Conservation (phyloP, 2,113 vertebrate genomes). For the Progne subis region DNA sequence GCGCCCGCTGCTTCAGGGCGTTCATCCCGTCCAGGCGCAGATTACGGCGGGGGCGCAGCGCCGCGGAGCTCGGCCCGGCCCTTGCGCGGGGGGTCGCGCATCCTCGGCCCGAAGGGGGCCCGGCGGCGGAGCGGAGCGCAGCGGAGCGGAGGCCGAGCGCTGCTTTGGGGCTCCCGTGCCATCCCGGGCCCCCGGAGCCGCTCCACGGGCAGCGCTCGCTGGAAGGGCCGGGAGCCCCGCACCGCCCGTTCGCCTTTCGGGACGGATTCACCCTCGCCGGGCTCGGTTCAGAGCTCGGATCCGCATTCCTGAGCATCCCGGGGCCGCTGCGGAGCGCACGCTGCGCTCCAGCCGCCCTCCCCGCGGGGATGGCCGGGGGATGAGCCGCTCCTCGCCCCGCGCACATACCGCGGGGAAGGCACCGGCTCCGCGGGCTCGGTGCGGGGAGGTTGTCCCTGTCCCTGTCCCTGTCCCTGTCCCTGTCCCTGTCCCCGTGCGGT, state of each 20-base stretch:
- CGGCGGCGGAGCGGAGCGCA: too few relatives aligned
- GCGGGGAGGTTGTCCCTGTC: too few relatives aligned
- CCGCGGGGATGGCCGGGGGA: too few relatives aligned
- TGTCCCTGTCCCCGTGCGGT: too few relatives aligned
- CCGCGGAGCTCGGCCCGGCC: neutral
- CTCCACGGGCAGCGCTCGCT: neutral
- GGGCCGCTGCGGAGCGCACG: neutral
- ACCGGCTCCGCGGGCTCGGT: neutral
- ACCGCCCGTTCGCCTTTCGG: neutral
- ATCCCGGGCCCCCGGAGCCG: neutral
- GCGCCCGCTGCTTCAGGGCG: neutral
- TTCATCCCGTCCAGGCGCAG: too few relatives aligned
- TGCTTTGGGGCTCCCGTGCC: neutral
- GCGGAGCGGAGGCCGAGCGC: neutral
- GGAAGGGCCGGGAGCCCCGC: neutral
- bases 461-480: neutral
- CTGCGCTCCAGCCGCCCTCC: neutral
- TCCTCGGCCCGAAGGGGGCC: neutral
- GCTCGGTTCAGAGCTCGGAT: fast-evolving
- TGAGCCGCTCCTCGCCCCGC: neutral
- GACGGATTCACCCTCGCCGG: too few relatives aligned
- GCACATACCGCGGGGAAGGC: neutral
- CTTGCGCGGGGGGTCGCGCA: neutral
- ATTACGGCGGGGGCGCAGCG: neutral
- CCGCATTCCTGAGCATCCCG: neutral